Base-by-base conservation (phyloP, 1,140 invertebrate genomes). In the Theocolax elegans region DNA sequence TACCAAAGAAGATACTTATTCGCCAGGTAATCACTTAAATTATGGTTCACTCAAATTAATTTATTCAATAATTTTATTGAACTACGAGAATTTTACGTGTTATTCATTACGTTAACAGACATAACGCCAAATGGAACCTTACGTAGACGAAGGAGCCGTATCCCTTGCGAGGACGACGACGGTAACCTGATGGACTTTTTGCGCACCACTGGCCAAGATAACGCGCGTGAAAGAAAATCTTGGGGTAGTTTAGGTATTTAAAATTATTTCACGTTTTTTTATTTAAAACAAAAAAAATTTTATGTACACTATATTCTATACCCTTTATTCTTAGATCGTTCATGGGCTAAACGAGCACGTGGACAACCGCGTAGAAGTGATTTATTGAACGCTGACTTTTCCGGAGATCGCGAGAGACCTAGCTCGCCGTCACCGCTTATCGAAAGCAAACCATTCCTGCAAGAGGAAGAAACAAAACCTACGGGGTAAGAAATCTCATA, bases 121-220 rank as follows among this genome's bases (percentile, higher is more conserved):
- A 91, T 95, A 21, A 96, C 95, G 1, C 95, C 95, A 40, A 96
- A 94, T 73, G 94, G 95, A 17, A 96, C 93, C 67, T 85, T 96
- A 10, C 87, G 95, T 17, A 87, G 94, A 42, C 87, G 94, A 27
- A 87, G 94, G 69, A 93, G 94, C 77, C 89, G 94, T 19, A 91
- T 95, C 35, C 90, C 93, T 0, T 92, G 92, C 15, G 93, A 94
- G 76, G 94, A 94, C 76, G 93, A 96, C 77, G 94, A 96, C 73
- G 90, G 90, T 2, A 92, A 91, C 60, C 83, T 97, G 0, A 92
- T 97, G 90, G 94, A 96, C 77, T 97, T 95, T 79, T 84, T 97
- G 25, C 86, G 93, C 51, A 90, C 90, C 0, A 91, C 92, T 2
- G 92, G 92, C 1, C 90, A 92, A 63, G 90, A 92, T 53, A 91